Conservation (phyloP, 2,113 vertebrate species). For the Trichechus manatus region DNA sequence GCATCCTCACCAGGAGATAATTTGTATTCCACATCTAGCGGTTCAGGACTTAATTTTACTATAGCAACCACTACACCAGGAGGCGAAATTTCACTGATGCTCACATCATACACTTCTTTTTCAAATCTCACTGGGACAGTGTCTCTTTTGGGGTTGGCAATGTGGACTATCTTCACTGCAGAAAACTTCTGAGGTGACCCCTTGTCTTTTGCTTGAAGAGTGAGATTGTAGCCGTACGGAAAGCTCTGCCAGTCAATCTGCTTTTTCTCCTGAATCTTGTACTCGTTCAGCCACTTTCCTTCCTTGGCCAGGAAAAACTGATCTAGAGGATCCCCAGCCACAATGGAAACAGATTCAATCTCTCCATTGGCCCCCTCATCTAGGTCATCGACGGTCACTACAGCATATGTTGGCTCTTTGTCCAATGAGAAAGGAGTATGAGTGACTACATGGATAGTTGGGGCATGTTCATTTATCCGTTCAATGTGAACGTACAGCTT, state of each 20-base stretch:
- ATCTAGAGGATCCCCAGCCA: conserved; percentile 93
- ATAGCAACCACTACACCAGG: conserved; percentile 93
- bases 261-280: conserved; percentile 92
- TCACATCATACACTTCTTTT: conserved; percentile 91
- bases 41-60: conserved; percentile 92
- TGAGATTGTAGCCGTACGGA: conserved; percentile 94
- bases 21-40: conserved; percentile 92
- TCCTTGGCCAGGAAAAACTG: conserved; percentile 92
- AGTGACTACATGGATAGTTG: conserved; percentile 91
- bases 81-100: conserved; percentile 95
- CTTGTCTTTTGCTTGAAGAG: conserved; percentile 95
- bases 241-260: conserved; percentile 92
- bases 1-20: conserved; percentile 91
- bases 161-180: conserved; percentile 88
- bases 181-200: conserved; percentile 95
- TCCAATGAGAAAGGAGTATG: conserved; percentile 90
- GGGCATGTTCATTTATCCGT: conserved; percentile 94
- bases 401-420: conserved; percentile 91
- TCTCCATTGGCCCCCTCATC: conserved; percentile 97
- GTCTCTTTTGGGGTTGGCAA: conserved; percentile 88
- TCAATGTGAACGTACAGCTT: conserved; percentile 98
- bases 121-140: conserved; percentile 90
- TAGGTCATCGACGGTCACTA: conserved; percentile 93
- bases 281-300: conserved; percentile 92
- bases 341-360: conserved; percentile 94